These are phyloP conservation scores for Prunella himalayana DNA, from an alignment of 2,113 vertebrate species.

Conservation along the genomic window DNA sequence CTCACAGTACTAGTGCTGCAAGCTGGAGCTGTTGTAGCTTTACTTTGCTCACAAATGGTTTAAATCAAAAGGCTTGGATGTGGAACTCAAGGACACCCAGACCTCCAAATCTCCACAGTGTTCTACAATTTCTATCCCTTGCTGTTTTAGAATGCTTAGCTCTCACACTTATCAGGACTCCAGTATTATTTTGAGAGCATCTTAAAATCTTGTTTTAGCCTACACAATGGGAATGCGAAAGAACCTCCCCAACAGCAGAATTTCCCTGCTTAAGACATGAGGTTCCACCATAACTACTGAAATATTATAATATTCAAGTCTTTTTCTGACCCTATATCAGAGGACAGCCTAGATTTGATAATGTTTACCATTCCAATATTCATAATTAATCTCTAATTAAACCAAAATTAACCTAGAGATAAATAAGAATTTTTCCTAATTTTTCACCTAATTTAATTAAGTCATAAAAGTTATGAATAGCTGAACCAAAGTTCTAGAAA, in stretches of 20 bases:
- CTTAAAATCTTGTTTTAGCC: background rate
- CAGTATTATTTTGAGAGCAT: background rate
- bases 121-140: background rate
- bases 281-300: background rate
- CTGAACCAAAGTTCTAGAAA: background rate
- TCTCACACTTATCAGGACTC: background rate
- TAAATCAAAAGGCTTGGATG: background rate
- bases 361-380: background rate
- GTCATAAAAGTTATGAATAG: background rate
- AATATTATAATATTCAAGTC: background rate
- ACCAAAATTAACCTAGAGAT: background rate
- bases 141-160: background rate
- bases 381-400: background rate
- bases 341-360: background rate
- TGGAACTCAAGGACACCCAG: background rate
- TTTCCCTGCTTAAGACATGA: background rate
- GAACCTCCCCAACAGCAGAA: fast-evolving
- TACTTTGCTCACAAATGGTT: background rate
- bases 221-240: background rate
- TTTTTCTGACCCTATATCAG: background rate
- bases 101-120: background rate
- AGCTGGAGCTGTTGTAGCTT: background rate
- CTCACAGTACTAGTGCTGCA: background rate
- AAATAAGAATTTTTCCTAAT: background rate
- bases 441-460: background rate